Evolutionary conservation across 2,888 invertebrate genomes (phyloP), one percentile per base, ranked within the genome.

Genomic region (Barypeithes pellucidus): DNA sequence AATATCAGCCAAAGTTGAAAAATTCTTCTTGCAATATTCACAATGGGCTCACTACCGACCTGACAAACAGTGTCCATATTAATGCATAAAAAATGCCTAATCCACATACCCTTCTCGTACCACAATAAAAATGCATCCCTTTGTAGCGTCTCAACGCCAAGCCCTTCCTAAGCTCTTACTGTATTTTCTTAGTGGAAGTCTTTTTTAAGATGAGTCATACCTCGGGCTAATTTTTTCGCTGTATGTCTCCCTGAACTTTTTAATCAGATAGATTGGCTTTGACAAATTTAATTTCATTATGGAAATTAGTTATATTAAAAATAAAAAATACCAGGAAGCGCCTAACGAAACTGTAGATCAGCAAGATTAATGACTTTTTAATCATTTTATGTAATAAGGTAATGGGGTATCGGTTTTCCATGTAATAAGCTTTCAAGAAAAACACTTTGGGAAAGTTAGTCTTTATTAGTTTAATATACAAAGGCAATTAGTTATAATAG

Each of bases 351-450:
- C 65, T 62, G 43, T 24, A 62, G 39, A 73, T 52, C 67, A 22
- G 75, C 52, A 81, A 80, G 81, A 81, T 81, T 81, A 81, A 81
- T 80, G 81, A 79, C 73, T 77, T 79, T 80, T 79, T 81, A 81
- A 81, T 81, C 77, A 78, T 78, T 75, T 75, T 75, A 60, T 66
- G 61, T 65, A 73, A 73, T 72, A 67, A 62, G 47, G 50, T 72
- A 70, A 71, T 71, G 72, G 63, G 59, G 59, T 72, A 75, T 75
- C 75, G 71, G 61, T 59, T 71, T 67, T 68, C 67, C 67, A 22
- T 67, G 54, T 70, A 69, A 69, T 62, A 69, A 69, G 54, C 45
- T 45, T 22, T 52, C 43, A 43, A 60, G 59, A 59, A 71, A 70
- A 71, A 54, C 65, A 71, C 71, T 71, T 59, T 60, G 29, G n/a